Percentiles rank a stretch among this genome's conserved stretches.
phyloP scores from a whole-genome alignment of 2,888 invertebrate genomes.

The Ditula angustiorana region DNA sequence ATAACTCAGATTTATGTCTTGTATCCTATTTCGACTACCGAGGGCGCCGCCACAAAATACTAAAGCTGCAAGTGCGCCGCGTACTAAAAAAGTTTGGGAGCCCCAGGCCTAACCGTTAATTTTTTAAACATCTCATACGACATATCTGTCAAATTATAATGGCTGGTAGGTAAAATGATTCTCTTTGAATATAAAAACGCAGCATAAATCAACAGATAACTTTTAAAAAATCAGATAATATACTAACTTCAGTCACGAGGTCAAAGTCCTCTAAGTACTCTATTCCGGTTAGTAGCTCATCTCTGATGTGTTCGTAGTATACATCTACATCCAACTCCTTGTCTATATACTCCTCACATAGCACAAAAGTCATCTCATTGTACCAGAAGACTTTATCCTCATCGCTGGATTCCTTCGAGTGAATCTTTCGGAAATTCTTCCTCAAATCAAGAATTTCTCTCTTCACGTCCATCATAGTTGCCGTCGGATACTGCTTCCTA shows the following conservation, averaged over 20 bases:
- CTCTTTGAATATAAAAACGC: too few species aligned
- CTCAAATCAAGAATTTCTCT: constrained; percentile 12
- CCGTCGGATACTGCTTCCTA: not conserved
- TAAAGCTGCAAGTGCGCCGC: too few species aligned
- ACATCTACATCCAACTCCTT: constrained; percentile 10
- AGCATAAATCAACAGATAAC: too few species aligned
- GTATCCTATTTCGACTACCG: too few species aligned
- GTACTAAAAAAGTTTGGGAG: too few species aligned
- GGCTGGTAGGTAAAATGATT: too few species aligned
- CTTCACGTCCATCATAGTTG: constrained; percentile 6
- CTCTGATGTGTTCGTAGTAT: not conserved
- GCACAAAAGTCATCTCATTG: constrained; percentile 17
- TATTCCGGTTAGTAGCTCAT: not conserved
- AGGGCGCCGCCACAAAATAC: too few species aligned
- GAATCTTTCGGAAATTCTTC: not conserved
- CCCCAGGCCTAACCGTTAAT: too few species aligned
- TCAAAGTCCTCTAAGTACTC: not conserved
- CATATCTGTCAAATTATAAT: too few species aligned
- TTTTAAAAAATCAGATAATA: too few species aligned
- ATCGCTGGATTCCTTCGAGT: not conserved
- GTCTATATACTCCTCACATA: not conserved
- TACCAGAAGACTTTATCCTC: constrained; percentile 4
- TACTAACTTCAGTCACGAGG: not conserved
- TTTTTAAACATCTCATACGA: too few species aligned
- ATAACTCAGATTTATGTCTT: too few species aligned